phyloP scores from a whole-genome alignment of 2,888 invertebrate species.

The Phoenoteleia sp. region DNA sequence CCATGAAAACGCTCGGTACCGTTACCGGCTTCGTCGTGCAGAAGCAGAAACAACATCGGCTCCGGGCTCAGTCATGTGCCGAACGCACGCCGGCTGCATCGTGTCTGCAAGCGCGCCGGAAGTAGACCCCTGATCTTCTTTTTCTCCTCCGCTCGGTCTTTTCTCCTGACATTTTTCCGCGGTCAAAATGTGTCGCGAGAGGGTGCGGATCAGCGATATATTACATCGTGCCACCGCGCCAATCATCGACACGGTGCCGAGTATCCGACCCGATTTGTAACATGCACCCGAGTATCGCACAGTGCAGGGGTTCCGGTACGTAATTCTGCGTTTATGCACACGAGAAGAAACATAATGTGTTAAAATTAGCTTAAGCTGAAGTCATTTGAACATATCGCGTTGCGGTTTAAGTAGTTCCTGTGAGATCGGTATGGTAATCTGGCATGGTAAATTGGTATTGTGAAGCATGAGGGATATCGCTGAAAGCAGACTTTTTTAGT shows the following conservation, averaged over 20 bases:
- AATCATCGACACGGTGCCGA: slow-evolving; percentile 9
- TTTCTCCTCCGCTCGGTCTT: neutral
- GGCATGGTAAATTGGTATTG: no score
- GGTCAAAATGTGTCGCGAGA: slow-evolving; percentile 20
- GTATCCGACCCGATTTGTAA: slow-evolving; percentile 14
- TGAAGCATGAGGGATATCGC: no score
- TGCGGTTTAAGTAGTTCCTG: no score
- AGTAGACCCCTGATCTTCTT: slow-evolving; percentile 3
- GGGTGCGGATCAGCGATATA: slow-evolving; percentile 3
- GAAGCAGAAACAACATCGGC: slow-evolving; percentile 56
- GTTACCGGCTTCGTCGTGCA: slow-evolving; percentile 79
- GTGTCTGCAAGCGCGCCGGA: slow-evolving; percentile 43
- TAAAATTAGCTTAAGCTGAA: no score
- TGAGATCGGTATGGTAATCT: no score
- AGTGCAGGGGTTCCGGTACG: slow-evolving; percentile 47
- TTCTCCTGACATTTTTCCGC: neutral
- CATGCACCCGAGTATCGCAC: neutral
- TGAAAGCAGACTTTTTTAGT: no score
- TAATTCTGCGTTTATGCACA: slow-evolving; percentile 33
- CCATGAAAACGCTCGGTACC: slow-evolving; percentile 80
- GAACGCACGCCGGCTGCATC: slow-evolving; percentile 66
- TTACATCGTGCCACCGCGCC: neutral
- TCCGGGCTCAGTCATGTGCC: slow-evolving; percentile 67
- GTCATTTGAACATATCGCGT: no score
- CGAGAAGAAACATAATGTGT: no score